Evolutionary conservation across 2,888 invertebrate species (phyloP), one percentile per base, ranked within the genome.

Genomic region (Drosophila dives): DNA sequence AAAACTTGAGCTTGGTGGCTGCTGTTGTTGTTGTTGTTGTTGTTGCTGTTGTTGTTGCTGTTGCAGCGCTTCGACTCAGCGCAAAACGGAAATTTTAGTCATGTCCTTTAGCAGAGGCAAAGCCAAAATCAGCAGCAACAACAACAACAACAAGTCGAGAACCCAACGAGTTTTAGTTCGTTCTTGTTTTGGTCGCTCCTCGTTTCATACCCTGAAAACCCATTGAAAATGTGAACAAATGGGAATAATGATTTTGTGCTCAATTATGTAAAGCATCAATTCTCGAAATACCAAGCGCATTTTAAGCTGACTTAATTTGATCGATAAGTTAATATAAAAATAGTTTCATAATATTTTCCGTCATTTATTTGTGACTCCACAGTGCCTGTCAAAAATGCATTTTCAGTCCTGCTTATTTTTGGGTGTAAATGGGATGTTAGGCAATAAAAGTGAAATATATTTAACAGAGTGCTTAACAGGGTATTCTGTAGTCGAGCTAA

Each of bases 31-130:
- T 32, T 32, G 33, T 11, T 38, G 49, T 38, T 23, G 42, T 51
- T 20, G 50, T 40, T 23, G 53, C 42, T 26, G 49, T 49, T 26
- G 26, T 29, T 29, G 29, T 5, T 29, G 36, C 36, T 38, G 38
- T 10, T 40, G 50, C 50, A 23, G 51, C 55, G 72, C 56, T 61
- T 69, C 53, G 68, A 68, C 77, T 67, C 50, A 87, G 83, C 65
- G 55, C 56, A 86, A 66, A 86, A 86, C 77, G 77, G 67, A 80
- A 83, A 83, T 86, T 90, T 81, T 63, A 87, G 61, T 88, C 88
- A 83, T 86, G 90, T 86, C 91, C 86, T 85, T 82, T 87, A 55
- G 84, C 72, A 85, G 78, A 54, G 66, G 70, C 62, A 69, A 54
- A 75, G 50, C 58, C 60, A 53, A 40, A 54, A 71, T 29, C 29